A percentile compares a stretch with the other conserved stretches of the same genome.
Evolutionary conservation across 2,797 vertebrate genomes (phyloP).

Genomic region (Phrynocephalus forsythii): DNA sequence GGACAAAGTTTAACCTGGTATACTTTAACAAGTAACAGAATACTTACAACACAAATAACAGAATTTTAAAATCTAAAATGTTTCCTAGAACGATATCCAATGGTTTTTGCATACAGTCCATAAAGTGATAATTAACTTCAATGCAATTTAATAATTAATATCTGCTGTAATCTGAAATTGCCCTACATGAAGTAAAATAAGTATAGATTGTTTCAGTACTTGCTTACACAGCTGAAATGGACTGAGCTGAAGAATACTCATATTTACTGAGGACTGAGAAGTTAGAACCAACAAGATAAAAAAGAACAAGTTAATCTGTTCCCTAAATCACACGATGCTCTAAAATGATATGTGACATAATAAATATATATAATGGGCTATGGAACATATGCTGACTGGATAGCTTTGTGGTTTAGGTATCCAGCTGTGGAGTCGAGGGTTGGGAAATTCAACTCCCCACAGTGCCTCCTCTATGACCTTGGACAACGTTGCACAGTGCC

Average conservation of each 20-base stretch:
- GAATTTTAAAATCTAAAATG: background rate
- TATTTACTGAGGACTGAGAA: background rate
- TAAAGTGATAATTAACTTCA: background rate
- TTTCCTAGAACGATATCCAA: background rate
- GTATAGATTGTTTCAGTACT: background rate
- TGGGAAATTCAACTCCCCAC: too few relatives aligned
- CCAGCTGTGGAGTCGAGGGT: too few relatives aligned
- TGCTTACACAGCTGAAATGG: background rate
- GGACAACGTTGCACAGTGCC: too few relatives aligned
- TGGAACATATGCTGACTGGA: background rate
- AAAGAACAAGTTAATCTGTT: background rate
- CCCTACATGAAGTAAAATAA: background rate
- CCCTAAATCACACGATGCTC: background rate
- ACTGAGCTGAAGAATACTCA: background rate
- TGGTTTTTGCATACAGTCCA: background rate
- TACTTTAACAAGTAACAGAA: conserved; percentile 16
- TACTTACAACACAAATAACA: conserved; percentile 1
- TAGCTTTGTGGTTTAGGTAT: too few relatives aligned
- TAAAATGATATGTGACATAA: background rate
- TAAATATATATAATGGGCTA: background rate
- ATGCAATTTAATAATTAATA: background rate
- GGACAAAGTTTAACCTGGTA: conserved; percentile 10
- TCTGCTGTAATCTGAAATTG: conserved; percentile 2
- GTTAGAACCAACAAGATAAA: background rate
- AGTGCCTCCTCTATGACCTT: too few relatives aligned